A percentile compares a stretch with the other conserved stretches of the same genome.
Evolutionary conservation across 2,888 invertebrate genomes (phyloP).

Genomic region (Sthenelais limicola): DNA sequence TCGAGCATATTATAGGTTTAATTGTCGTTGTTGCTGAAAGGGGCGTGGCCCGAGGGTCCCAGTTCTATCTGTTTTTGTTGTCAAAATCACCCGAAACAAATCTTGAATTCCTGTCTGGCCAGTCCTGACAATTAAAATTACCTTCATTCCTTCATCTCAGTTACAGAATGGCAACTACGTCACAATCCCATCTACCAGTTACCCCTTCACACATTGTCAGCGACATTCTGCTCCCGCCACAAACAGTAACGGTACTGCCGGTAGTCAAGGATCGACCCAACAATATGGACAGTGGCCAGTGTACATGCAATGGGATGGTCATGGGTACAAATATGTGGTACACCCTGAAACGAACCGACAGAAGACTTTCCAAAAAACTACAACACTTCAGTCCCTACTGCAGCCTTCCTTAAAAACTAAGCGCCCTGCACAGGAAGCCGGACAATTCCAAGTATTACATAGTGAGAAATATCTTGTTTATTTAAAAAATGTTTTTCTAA

Average conservation of each 20-base stretch:
- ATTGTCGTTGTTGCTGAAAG: too few species aligned
- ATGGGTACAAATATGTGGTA: slow-evolving; percentile 38
- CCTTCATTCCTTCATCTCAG: too few species aligned
- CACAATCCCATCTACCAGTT: slow-evolving; percentile 8
- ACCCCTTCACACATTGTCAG: neutral
- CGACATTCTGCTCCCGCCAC: neutral
- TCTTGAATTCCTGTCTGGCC: too few species aligned
- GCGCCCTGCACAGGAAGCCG: too few species aligned
- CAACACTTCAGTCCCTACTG: too few species aligned
- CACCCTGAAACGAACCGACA: slow-evolving; percentile 22
- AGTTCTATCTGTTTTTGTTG: too few species aligned
- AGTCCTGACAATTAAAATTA: too few species aligned
- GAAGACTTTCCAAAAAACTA: neutral
- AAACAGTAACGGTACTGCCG: neutral
- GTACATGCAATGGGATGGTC: slow-evolving; percentile 42
- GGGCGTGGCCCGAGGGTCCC: too few species aligned
- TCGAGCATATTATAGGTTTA: too few species aligned
- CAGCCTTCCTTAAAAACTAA: too few species aligned
- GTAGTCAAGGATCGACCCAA: neutral
- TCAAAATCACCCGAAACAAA: too few species aligned
- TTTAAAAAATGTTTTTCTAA: too few species aligned
- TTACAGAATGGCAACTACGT: slow-evolving; percentile 4
- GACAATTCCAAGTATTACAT: slow-evolving; percentile 22
- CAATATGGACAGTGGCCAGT: slow-evolving; percentile 30
- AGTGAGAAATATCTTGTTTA: neutral